Base-by-base conservation (phyloP, 1,140 invertebrate species). In the Gonatopus flavifemur region DNA sequence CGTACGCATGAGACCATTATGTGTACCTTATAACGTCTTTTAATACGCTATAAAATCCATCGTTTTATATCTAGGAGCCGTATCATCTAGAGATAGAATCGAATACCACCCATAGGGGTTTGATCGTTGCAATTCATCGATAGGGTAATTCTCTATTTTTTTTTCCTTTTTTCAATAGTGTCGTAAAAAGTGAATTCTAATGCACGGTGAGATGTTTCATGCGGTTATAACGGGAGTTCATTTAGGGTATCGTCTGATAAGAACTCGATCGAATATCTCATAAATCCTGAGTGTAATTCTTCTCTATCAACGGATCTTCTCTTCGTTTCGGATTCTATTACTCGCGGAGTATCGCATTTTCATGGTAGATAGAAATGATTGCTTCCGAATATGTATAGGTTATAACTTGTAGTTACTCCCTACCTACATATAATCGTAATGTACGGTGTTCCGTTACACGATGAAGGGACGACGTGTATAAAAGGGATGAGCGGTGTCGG, bases 41-140 rank as follows among this genome's bases (percentile, higher is more conserved):
- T 71, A 69, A 71, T 71, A 67, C 59, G 59, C 69, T 62, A 67
- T 70, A 72, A 71, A 70, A 59, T 66, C 57, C 56, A 32, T 49
- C 67, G 64, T 57, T 70, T 62, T 70, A 69, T 69, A 69, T 69
- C 69, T 71, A 69, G 61, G 45, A 57, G 59, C 62, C 67, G 69
- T 70, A 71, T 71, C 69, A 71, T 70, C 69, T 71, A 62, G 69
- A n/a, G 66, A 67, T 71, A 70, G 61, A 54, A 66, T n/a, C n/a
- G n/a, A n/a, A n/a, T n/a, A n/a, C n/a, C 57, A 68, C 60, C 63
- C 62, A 61, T 58, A 59, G 59, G n/a, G n/a, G n/a, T n/a, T n/a
- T n/a, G n/a, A n/a, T n/a, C n/a, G n/a, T n/a, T n/a, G n/a, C n/a
- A n/a, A n/a, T n/a, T n/a, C n/a, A n/a, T n/a, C n/a, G n/a, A n/a